Evolutionary conservation across 2,113 vertebrate species (phyloP), one percentile per base, ranked within the genome.

Genomic region (Phylloscopus trochiloides): DNA sequence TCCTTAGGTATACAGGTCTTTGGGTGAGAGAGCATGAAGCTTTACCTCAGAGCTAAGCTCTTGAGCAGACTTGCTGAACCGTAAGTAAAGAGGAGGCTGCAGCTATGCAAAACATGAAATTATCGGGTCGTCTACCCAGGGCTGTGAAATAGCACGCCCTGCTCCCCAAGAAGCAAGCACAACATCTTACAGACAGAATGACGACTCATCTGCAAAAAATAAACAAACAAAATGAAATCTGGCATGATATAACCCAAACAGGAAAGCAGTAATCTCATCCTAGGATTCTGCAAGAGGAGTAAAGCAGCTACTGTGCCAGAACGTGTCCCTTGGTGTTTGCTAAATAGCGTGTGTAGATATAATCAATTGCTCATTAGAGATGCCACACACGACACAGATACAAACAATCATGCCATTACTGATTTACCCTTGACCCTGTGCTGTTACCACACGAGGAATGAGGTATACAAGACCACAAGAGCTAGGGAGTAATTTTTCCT

Each of bases 321-420:
- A 17, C 26, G 26, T 20, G 18, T 74, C n/a, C 51, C 10, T 31
- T 55, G 43, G 63, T 77, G 76, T 84, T 81, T 58, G 34, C 34
- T 83, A 88, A 77, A 88, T 9, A 71, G 42, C 0, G 0, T 62
- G 28, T 29, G 16, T 15, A 75, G 52, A 62, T 68, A 76, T 47
- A 88, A 80, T 86, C 72, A 86, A 22, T 92, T 86, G 75, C 43
- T 94, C 83, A 84, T 91, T 86, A 70, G 45, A 66, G 47, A 74
- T 81, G 61, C 55, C 86, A 91, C 26, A 31, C 38, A 22, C 3
- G 1, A 51, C 75, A 93, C n/a, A 92, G 74, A 83, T 38, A 50
- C 12, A 80, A 62, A 67, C 55, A 81, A 61, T 57, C 28, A 25
- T 15, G 38, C 48, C 34, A 19, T 29, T 77, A 34, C 68, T 59